Conservation (phyloP, 2,113 vertebrate genomes). For the Myotis davidii region DNA sequence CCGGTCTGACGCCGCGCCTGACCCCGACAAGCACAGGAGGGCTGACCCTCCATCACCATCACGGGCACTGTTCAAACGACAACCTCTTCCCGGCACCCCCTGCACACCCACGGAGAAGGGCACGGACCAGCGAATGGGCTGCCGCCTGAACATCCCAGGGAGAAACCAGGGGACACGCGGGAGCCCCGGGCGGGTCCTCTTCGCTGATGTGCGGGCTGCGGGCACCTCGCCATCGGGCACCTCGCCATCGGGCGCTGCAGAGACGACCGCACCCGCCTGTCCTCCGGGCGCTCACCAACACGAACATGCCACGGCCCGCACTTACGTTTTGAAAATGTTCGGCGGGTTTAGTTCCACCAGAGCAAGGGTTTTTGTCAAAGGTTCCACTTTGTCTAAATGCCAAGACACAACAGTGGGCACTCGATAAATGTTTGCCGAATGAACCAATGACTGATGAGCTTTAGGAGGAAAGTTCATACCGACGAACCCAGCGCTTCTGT, state of each 20-base stretch:
- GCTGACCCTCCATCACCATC: not conserved
- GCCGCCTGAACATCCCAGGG: not conserved
- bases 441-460: not conserved
- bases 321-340: not conserved
- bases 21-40: not conserved
- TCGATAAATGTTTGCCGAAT: not conserved
- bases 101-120: not conserved
- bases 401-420: not conserved
- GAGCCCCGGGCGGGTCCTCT: not conserved
- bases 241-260: too few species aligned
- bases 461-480: not conserved
- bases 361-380: not conserved
- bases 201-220: too few species aligned
- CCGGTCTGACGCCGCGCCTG: too few species aligned
- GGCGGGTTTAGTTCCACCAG: too few species aligned
- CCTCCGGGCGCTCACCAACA: not conserved
- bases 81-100: too few species aligned
- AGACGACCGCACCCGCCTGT: rapidly evolving
- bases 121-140: not conserved
- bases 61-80: not conserved
- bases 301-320: rapidly evolving
- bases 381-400: not conserved
- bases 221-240: too few species aligned
- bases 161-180: not conserved
- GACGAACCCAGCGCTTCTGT: not conserved